A percentile compares a stretch with the other conserved stretches of the same genome.
Evolutionary conservation across 2,888 invertebrate species (phyloP).

Genomic region (Cantharis rustica): DNA sequence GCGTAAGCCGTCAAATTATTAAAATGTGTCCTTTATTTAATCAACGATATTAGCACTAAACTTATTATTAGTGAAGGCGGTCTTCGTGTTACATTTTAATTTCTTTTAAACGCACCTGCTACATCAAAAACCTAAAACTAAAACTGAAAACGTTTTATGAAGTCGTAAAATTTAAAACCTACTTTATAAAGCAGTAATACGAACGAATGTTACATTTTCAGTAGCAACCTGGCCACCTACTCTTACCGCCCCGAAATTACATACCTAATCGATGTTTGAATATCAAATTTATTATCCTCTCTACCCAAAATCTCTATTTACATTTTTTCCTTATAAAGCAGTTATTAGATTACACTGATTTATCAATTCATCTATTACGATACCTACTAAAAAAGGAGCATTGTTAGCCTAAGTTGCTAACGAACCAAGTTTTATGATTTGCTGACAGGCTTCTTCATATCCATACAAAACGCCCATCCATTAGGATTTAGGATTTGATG

Average conservation of each 20-base stretch:
- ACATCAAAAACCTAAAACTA: conserved; percentile 26
- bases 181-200: conserved; percentile 25
- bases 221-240: conserved; percentile 3
- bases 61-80: background rate
- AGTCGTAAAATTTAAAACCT: conserved; percentile 32
- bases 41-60: background rate
- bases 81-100: conserved; percentile 8
- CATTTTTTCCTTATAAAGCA: background rate
- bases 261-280: conserved; percentile 10
- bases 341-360: conserved; percentile 12
- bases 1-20: background rate
- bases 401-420: conserved; percentile 34
- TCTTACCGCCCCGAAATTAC: background rate
- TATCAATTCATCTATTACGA: conserved; percentile 21
- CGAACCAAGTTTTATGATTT: conserved; percentile 38
- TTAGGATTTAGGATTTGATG: conserved; percentile 35
- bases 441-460: conserved; percentile 38
- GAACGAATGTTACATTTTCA: conserved; percentile 24
- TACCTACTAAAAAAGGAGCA: conserved; percentile 7
- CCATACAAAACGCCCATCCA: conserved; percentile 36
- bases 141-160: conserved; percentile 29
- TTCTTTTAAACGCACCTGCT: conserved; percentile 26
- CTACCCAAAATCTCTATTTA: background rate
- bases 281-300: conserved; percentile 2
- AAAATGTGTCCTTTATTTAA: background rate